Conservation (phyloP, 2,888 invertebrate species). For the Steinernema scapterisci region DNA sequence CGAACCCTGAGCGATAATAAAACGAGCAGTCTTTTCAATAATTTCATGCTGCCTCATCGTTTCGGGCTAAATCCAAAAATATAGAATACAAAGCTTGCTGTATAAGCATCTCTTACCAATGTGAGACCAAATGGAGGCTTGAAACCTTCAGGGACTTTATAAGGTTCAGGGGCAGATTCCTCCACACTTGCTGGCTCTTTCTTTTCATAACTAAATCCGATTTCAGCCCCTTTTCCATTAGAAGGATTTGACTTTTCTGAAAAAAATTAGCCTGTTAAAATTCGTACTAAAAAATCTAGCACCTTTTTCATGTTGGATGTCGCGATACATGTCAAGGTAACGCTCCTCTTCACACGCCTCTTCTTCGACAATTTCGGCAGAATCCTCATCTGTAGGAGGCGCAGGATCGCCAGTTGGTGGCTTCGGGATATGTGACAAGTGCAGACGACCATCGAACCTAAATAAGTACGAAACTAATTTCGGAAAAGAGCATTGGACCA, state of each 20-base stretch:
- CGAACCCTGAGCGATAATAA: conserved; percentile 74
- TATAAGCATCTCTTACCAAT: conserved; percentile 62
- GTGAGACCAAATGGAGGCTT: conserved; percentile 78
- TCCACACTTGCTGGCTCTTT: neutral
- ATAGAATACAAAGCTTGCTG: neutral
- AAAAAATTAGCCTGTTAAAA: neutral
- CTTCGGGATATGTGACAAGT: neutral
- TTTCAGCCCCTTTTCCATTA: neutral
- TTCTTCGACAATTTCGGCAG: conserved; percentile 73
- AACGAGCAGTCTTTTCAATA: conserved; percentile 82
- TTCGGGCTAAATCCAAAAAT: neutral
- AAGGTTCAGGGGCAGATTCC: conserved; percentile 73
- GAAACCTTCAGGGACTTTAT: conserved; percentile 77
- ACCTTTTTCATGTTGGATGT: conserved; percentile 72
- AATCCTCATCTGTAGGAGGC: neutral
- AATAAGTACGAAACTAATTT: neutral
- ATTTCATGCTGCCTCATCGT: conserved; percentile 72
- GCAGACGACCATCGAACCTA: conserved; percentile 11
- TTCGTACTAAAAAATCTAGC: neutral
- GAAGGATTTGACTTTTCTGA: neutral
- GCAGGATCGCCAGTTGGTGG: neutral
- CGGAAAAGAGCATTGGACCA: neutral
- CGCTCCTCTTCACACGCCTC: conserved; percentile 91
- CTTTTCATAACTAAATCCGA: conserved; percentile 21
- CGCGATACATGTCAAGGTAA: conserved; percentile 83